Percentiles rank a stretch among this genome's conserved stretches.
Conservation (phyloP, 2,797 vertebrate genomes). For the Pipistrellus pygmaeus region DNA sequence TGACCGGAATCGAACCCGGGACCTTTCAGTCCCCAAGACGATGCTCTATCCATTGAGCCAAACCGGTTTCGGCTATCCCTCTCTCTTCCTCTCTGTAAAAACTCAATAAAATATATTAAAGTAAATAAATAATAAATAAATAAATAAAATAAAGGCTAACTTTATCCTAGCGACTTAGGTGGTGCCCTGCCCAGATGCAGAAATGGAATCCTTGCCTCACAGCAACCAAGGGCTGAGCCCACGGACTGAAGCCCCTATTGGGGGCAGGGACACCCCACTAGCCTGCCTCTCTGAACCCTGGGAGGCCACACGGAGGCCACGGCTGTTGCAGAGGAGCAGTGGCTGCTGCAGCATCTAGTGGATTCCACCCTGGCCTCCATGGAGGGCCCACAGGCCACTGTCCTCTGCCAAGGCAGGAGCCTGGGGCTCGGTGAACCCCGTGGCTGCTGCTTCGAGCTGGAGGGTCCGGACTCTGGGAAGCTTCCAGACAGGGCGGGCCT, state of each 20-base stretch:
- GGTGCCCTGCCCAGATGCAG: neutral
- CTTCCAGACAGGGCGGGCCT: neutral
- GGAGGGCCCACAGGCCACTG: neutral
- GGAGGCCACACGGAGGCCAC: neutral
- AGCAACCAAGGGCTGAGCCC: neutral
- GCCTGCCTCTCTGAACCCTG: neutral
- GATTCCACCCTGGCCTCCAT: too few relatives aligned
- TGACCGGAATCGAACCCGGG: too few relatives aligned
- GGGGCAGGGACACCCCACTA: rapidly evolving
- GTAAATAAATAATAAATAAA: too few relatives aligned
- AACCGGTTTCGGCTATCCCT: too few relatives aligned
- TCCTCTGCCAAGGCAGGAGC: neutral
- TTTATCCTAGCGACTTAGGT: neutral
- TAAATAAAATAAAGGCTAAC: neutral
- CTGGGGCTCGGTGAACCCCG: neutral
- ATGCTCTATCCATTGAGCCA: too few relatives aligned
- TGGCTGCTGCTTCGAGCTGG: neutral
- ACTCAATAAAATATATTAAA: too few relatives aligned
- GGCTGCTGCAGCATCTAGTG: neutral
- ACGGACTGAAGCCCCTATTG: neutral
- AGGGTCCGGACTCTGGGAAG: neutral
- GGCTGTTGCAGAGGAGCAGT: neutral
- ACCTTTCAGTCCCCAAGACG: too few relatives aligned
- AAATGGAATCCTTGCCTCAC: neutral
- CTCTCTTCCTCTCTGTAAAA: too few relatives aligned